phyloP scores from a whole-genome alignment of 2,888 invertebrate genomes.

The Lottia gigantea region DNA sequence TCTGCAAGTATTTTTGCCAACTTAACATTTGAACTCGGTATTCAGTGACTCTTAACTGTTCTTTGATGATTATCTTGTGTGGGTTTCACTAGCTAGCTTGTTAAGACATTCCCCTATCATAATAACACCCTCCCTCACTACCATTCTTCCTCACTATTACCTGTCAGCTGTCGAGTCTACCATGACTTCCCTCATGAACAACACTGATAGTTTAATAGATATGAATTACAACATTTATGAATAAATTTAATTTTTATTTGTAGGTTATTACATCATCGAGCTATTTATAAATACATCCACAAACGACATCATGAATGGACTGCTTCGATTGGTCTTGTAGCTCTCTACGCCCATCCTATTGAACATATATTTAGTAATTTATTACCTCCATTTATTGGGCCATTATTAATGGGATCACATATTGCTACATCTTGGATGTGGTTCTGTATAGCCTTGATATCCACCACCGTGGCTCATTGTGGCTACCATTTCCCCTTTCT shows the following conservation, averaged over 20 bases:
- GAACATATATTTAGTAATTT: slow-evolving; percentile 82
- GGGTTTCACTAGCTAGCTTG: no score
- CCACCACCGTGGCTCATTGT: slow-evolving; percentile 84
- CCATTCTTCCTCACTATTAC: no score
- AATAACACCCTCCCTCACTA: no score
- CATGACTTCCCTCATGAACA: no score
- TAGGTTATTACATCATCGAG: slow-evolving; percentile 80
- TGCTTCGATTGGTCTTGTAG: slow-evolving; percentile 85
- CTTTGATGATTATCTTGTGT: no score
- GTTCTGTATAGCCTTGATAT: slow-evolving; percentile 81
- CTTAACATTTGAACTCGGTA: no score
- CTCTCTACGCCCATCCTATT: slow-evolving; percentile 83
- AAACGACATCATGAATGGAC: slow-evolving; percentile 91
- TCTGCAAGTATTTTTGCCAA: no score
- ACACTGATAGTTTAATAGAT: no score
- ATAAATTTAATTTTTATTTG: slow-evolving; percentile 39
- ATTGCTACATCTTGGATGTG: slow-evolving; percentile 74
- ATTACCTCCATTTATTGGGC: slow-evolving; percentile 78
- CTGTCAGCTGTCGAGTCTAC: no score
- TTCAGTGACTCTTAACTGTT: no score
- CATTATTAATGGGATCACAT: slow-evolving; percentile 75
- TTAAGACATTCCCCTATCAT: no score
- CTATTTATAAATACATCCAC: slow-evolving; percentile 83
- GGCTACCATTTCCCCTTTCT: slow-evolving; percentile 88
- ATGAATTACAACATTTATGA: no score